Percentiles rank a stretch among this genome's conserved stretches.
Evolutionary conservation across 2,113 vertebrate species (phyloP).

Genomic region (Pitta sordida): DNA sequence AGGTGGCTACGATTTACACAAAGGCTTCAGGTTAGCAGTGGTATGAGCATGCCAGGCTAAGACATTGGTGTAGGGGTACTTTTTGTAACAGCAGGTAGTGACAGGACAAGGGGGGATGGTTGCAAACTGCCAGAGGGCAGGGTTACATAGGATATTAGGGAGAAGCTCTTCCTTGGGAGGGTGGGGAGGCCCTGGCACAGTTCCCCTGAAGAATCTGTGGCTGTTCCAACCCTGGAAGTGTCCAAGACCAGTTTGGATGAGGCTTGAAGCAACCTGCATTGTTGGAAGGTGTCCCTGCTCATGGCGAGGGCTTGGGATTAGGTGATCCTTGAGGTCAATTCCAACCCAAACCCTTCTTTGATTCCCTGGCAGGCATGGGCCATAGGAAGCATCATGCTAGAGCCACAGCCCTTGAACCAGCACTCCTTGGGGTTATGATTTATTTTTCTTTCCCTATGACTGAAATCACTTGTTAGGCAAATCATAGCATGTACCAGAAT

Average conservation of each 20-base stretch:
- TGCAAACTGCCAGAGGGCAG: neutral
- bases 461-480: neutral
- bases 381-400: neutral
- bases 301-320: neutral
- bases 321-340: neutral
- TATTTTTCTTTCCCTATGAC: neutral
- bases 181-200: neutral
- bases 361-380: neutral
- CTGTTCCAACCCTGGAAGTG: neutral
- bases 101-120: neutral
- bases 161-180: neutral
- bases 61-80: neutral
- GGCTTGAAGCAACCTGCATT: neutral
- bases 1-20: neutral
- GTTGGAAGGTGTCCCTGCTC: neutral
- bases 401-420: neutral
- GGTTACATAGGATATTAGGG: neutral
- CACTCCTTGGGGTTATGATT: neutral
- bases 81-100: neutral
- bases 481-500: neutral
- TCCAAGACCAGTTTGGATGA: neutral
- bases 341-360: neutral
- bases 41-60: accelerated
- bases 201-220: neutral
- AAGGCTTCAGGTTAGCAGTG: neutral